Percentiles rank a stretch among this genome's conserved stretches.
Conservation (phyloP, 1,140 invertebrate species). For the Drepana arcuata region DNA sequence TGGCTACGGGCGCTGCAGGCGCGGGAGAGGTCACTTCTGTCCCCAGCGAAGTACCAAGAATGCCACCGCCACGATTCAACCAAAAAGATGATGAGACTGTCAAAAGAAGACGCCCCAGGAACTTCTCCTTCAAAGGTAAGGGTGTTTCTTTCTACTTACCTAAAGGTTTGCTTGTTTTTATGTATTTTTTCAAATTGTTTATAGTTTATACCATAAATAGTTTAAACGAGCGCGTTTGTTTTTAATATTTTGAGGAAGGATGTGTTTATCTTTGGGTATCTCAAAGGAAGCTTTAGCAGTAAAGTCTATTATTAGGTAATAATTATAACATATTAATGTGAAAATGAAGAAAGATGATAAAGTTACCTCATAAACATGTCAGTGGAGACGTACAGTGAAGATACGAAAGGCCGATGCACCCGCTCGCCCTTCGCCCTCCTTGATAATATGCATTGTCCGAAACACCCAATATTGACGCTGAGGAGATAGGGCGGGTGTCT, state of each 20-base stretch:
- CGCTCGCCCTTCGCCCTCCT: conserved; percentile 30
- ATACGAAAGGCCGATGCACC: conserved; percentile 54
- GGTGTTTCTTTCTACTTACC: too few relatives aligned
- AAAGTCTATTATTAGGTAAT: conserved; percentile 56
- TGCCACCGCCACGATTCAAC: conserved; percentile 47
- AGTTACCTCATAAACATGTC: conserved; percentile 64
- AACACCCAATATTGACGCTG: conserved; percentile 21
- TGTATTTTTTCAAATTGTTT: too few relatives aligned
- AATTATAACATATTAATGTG: conserved; percentile 34
- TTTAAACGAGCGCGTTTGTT: too few relatives aligned
- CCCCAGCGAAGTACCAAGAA: conserved; percentile 63
- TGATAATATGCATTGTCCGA: conserved; percentile 33
- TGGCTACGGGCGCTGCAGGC: conserved; percentile 49
- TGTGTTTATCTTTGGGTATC: too few relatives aligned
- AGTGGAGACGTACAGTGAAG: conserved; percentile 35
- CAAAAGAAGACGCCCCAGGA: conserved; percentile 48
- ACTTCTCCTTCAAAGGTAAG: conserved; percentile 60
- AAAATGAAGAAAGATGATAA: conserved; percentile 45
- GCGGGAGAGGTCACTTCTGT: conserved; percentile 58
- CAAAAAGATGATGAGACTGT: conserved; percentile 43
- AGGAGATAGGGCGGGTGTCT: too few relatives aligned
- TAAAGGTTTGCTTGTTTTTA: too few relatives aligned
- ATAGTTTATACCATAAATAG: too few relatives aligned
- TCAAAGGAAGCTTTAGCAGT: conserved; percentile 22
- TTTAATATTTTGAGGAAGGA: too few relatives aligned